Percentiles rank a stretch among this genome's conserved stretches.
Evolutionary conservation across 1,140 invertebrate species (phyloP).

Genomic region (Halesus radiatus): DNA sequence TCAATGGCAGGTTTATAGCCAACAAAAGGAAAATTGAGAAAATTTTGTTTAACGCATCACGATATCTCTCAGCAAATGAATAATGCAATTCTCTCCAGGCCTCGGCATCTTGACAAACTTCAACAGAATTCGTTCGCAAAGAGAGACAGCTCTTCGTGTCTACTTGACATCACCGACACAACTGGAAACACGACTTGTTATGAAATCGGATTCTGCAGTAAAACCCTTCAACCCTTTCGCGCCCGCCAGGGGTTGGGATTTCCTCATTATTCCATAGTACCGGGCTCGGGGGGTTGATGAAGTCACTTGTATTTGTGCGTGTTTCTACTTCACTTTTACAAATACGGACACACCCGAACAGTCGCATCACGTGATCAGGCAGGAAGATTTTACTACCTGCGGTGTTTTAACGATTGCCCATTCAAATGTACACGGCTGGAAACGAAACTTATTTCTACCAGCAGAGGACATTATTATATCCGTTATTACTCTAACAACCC

Average conservation of each 20-base stretch:
- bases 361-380: conserved; percentile 7
- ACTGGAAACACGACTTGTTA: neutral
- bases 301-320: conserved; percentile 15
- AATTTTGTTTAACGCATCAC: neutral
- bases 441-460: neutral
- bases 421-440: conserved; percentile 5
- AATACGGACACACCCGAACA: neutral
- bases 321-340: neutral
- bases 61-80: neutral
- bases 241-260: conserved; percentile 4
- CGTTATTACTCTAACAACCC: too few relatives aligned
- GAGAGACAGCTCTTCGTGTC: neutral
- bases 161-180: neutral
- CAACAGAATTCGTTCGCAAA: neutral
- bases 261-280: neutral
- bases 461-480: too few relatives aligned
- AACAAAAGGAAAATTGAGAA: too few relatives aligned
- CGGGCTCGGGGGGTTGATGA: conserved; percentile 2
- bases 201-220: neutral
- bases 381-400: neutral
- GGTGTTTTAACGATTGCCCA: neutral
- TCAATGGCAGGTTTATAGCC: too few relatives aligned
- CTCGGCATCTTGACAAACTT: neutral
- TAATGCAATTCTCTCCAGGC: neutral
- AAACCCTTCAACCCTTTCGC: conserved; percentile 7